Conservation (phyloP, 2,113 vertebrate species). For the Sceloporus tristichus region DNA sequence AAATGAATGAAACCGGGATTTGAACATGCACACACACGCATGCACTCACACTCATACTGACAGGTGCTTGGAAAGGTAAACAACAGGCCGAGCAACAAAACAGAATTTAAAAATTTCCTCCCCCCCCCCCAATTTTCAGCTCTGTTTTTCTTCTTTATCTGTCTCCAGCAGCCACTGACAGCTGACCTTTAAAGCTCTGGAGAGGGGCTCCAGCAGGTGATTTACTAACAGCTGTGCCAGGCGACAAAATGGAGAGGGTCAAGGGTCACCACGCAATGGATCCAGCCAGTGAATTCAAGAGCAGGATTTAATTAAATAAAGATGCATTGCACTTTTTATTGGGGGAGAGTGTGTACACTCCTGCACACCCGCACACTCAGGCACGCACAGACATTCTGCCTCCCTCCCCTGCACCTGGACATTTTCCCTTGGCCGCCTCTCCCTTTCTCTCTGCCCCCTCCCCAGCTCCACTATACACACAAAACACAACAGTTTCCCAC, state of each 20-base stretch:
- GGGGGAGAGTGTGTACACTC: accelerated
- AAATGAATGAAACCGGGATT: neutral
- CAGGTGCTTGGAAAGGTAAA: constrained; percentile 50
- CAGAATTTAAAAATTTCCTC: accelerated
- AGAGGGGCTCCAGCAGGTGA: constrained; percentile 68
- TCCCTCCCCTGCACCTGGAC: constrained; percentile 34
- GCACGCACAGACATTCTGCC: neutral
- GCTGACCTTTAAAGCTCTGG: constrained; percentile 66
- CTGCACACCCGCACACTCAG: too few relatives aligned
- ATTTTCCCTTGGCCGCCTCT: constrained; percentile 44
- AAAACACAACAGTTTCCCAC: neutral
- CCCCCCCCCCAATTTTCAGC: neutral
- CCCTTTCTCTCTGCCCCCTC: accelerated
- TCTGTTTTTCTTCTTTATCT: constrained; percentile 71
- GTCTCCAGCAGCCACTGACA: constrained; percentile 64
- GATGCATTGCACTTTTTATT: constrained; percentile 65
- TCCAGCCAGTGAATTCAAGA: constrained; percentile 32
- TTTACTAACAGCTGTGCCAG: constrained; percentile 75
- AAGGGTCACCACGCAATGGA: constrained; percentile 22
- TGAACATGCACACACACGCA: neutral
- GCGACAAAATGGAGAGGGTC: constrained; percentile 58
- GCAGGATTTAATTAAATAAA: constrained; percentile 72
- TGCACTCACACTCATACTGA: neutral
- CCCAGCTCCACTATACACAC: accelerated
- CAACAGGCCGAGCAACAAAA: constrained; percentile 40